These are phyloP conservation scores for Nephrotoma guestfalica DNA, from an alignment of 2,888 invertebrate species.

Conservation along the genomic window DNA sequence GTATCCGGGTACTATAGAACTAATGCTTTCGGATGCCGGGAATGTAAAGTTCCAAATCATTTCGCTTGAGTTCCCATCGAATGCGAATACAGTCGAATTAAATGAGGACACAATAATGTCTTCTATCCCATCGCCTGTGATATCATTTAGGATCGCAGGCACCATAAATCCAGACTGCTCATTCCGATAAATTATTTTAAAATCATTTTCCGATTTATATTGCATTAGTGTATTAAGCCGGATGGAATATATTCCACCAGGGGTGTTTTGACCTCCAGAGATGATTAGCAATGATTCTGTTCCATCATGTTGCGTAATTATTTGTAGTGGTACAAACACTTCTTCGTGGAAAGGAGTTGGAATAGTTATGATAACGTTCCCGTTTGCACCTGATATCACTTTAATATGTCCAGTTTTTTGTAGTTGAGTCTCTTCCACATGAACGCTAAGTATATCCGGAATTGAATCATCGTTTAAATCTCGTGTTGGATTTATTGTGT, in stretches of 20 bases:
- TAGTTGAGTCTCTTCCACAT: constrained; percentile 34
- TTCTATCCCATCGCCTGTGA: constrained; percentile 51
- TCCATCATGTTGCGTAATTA: constrained; percentile 44
- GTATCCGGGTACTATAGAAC: constrained; percentile 62
- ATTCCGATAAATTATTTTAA: constrained; percentile 41
- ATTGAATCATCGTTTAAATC: constrained; percentile 57
- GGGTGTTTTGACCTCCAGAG: constrained; percentile 56
- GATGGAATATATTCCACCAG: constrained; percentile 54
- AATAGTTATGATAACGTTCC: constrained; percentile 44
- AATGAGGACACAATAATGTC: constrained; percentile 61
- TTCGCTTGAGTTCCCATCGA: constrained; percentile 50
- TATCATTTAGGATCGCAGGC: constrained; percentile 50
- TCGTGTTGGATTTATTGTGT: constrained; percentile 52
- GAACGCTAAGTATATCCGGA: constrained; percentile 54
- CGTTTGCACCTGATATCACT: constrained; percentile 54
- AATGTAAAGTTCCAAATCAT: constrained; percentile 61
- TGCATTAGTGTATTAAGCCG: constrained; percentile 39
- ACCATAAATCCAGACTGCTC: constrained; percentile 49
- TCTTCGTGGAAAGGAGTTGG: constrained; percentile 49
- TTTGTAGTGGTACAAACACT: constrained; percentile 58
- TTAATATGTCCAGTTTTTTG: constrained; percentile 46
- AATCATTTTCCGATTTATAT: constrained; percentile 36
- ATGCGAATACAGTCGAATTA: constrained; percentile 55
- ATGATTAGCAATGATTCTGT: constrained; percentile 49
- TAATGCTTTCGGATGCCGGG: constrained; percentile 49